Evolutionary conservation across 64 coral and sea anemone species (phyloP).

Genomic region (Acropora tenuis): DNA sequence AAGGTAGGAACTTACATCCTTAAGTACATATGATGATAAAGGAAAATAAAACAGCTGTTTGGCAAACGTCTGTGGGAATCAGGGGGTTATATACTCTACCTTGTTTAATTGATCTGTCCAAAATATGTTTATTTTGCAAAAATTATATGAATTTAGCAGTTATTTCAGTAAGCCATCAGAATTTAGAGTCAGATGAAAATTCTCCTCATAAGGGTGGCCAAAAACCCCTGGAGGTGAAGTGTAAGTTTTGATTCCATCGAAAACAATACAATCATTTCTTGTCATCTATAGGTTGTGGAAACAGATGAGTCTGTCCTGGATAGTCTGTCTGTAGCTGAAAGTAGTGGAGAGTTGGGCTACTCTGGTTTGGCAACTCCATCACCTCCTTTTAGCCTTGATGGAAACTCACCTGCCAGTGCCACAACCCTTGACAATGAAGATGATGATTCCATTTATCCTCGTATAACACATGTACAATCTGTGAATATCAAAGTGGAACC

Average conservation of each 20-base stretch:
- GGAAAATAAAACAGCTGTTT: neutral
- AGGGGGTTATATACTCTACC: too few relatives aligned
- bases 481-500: slow-evolving; percentile 89
- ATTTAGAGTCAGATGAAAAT: too few relatives aligned
- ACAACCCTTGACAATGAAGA: slow-evolving; percentile 62
- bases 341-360: slow-evolving; percentile 24
- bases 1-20: slow-evolving; percentile 60
- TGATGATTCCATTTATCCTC: slow-evolving; percentile 75
- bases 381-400: slow-evolving; percentile 74
- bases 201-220: neutral
- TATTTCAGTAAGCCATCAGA: too few relatives aligned
- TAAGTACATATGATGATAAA: neutral
- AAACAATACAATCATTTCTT: neutral
- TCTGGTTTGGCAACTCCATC: slow-evolving; percentile 63
- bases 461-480: slow-evolving; percentile 89
- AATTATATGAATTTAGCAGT: too few relatives aligned
- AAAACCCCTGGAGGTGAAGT: neutral
- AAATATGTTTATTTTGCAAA: too few relatives aligned
- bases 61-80: too few relatives aligned
- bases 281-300: slow-evolving; percentile 68
- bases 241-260: neutral
- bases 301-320: slow-evolving; percentile 67
- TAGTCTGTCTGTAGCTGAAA: slow-evolving; percentile 39
- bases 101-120: too few relatives aligned
- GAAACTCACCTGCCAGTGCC: slow-evolving; percentile 49